Evolutionary conservation across 1,140 invertebrate species (phyloP).

Genomic region (Latrodectus geometricus): DNA sequence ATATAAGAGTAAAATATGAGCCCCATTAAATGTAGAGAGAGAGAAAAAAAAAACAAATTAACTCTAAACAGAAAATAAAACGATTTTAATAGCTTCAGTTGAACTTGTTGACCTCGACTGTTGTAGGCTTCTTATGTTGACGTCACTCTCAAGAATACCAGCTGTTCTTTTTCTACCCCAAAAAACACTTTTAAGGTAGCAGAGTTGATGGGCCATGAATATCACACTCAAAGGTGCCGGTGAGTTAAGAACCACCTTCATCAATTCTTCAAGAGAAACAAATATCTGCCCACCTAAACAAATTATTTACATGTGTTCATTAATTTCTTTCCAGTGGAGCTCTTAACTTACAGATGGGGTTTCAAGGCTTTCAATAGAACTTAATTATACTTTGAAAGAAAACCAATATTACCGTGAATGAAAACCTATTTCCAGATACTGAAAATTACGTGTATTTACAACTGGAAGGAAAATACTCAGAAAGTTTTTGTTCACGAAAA

Average conservation of each 20-base stretch:
- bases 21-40: background rate
- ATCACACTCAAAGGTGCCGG: background rate
- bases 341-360: too few species aligned
- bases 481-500: too few species aligned
- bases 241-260: background rate
- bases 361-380: background rate
- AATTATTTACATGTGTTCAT: background rate
- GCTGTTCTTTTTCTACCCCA: background rate
- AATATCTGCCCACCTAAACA: background rate
- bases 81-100: conserved; percentile 13
- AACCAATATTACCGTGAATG: background rate
- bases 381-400: background rate
- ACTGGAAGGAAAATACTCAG: too few species aligned
- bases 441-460: too few species aligned
- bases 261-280: background rate
- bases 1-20: background rate
- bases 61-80: background rate
- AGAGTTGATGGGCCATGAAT: background rate
- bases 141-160: background rate
- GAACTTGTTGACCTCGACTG: conserved; percentile 34
- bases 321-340: background rate
- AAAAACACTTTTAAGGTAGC: background rate
- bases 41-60: background rate
- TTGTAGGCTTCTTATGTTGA: background rate
- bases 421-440: background rate